Percentiles rank a stretch among this genome's conserved stretches.
Evolutionary conservation across 64 coral and sea anemone genomes (phyloP).

Genomic region (Exaiptasia diaphana): DNA sequence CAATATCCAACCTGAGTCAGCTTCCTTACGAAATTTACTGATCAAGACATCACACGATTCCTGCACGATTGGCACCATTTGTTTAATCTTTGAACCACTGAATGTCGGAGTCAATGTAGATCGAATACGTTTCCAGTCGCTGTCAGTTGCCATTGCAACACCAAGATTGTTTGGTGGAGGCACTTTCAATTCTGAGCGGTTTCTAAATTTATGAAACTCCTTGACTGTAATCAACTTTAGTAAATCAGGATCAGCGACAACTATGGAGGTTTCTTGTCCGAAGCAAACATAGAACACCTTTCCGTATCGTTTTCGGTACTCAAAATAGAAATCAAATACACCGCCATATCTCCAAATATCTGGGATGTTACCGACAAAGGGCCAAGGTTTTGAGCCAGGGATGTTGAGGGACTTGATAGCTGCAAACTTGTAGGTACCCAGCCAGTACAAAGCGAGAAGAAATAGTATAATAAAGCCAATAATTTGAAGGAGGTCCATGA

Average conservation of each 20-base stretch:
- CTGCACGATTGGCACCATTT: constrained; percentile 52
- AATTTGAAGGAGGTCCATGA: too few species aligned
- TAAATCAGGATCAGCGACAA: constrained; percentile 58
- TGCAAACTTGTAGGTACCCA: constrained; percentile 32
- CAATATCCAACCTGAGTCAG: constrained; percentile 53
- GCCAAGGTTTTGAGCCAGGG: constrained; percentile 60
- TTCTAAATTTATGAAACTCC: constrained; percentile 69
- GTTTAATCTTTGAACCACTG: constrained; percentile 58
- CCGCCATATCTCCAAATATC: constrained; percentile 56
- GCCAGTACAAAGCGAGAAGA: constrained; percentile 48
- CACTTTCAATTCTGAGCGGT: constrained; percentile 10
- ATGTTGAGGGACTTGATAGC: constrained; percentile 16
- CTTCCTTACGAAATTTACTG: constrained; percentile 42
- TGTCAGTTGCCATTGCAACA: constrained; percentile 14
- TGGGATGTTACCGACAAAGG: constrained; percentile 58
- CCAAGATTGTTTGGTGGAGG: constrained; percentile 7
- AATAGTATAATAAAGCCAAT: too few species aligned
- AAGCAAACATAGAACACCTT: constrained; percentile 51
- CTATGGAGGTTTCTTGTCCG: neutral
- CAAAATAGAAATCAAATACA: constrained; percentile 22
- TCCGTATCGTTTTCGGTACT: constrained; percentile 57
- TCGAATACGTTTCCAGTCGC: constrained; percentile 62
- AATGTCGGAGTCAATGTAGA: constrained; percentile 59
- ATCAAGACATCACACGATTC: constrained; percentile 40
- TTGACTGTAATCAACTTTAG: constrained; percentile 54